Conservation (phyloP, 2,888 invertebrate genomes). For the Lycophotia porphyrea region DNA sequence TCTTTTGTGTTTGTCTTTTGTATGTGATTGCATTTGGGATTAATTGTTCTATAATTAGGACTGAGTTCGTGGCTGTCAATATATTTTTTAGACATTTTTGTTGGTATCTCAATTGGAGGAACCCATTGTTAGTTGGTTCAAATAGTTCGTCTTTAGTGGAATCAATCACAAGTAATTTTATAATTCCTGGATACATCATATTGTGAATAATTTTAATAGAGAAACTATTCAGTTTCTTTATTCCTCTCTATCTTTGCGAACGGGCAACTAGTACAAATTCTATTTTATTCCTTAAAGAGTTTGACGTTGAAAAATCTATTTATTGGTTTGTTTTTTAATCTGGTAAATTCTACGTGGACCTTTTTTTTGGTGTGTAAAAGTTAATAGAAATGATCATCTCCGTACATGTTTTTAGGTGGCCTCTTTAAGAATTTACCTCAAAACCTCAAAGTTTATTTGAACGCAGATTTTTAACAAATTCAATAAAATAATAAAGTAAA, state of each 20-base stretch:
- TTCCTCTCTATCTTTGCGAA: background rate
- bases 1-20: constrained; percentile 44
- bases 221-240: background rate
- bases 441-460: background rate
- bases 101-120: background rate
- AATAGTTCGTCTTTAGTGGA: background rate
- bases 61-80: background rate
- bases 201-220: background rate
- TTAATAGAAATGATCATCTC: too few species aligned
- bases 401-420: background rate
- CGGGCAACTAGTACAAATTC: background rate
- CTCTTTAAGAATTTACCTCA: background rate
- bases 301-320: background rate
- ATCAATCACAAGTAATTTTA: background rate
- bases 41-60: constrained; percentile 33
- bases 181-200: background rate
- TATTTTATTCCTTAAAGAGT: background rate
- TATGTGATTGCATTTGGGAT: constrained; percentile 46
- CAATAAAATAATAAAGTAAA: background rate
- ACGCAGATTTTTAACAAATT: background rate
- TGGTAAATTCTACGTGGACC: background rate
- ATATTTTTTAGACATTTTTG: background rate
- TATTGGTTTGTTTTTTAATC: too few species aligned
- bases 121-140: background rate
- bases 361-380: background rate